Conservation (phyloP, 1,140 invertebrate genomes). For the Bombus ignitus region DNA sequence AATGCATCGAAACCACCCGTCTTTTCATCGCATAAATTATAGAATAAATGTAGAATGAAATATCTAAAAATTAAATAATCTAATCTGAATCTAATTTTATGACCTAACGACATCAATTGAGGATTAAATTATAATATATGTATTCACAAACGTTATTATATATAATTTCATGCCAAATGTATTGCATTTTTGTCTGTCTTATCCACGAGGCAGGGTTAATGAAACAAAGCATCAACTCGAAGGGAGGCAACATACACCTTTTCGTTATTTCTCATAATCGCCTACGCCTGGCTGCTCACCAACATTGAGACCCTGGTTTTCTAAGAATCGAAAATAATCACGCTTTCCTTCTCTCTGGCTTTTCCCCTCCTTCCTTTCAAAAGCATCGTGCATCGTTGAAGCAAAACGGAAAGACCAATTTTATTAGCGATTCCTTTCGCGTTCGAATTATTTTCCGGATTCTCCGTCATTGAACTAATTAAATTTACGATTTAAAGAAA, state of each 20-base stretch:
- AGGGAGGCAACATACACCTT: conserved; percentile 48
- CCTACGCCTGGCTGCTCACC: conserved; percentile 60
- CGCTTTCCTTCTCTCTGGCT: conserved; percentile 8
- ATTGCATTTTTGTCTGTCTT: neutral
- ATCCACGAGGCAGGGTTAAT: conserved; percentile 25
- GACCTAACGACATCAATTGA: too few relatives aligned
- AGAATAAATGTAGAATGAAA: too few relatives aligned
- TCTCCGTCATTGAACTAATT: neutral
- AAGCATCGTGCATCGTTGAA: conserved; percentile 10
- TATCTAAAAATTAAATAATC: too few relatives aligned
- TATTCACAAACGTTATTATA: too few relatives aligned
- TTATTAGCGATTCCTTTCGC: conserved; percentile 23
- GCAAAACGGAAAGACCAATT: conserved; percentile 21
- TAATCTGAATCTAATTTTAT: too few relatives aligned
- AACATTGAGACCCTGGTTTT: conserved; percentile 35
- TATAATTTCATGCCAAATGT: too few relatives aligned
- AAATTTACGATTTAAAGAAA: neutral
- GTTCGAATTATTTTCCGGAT: neutral
- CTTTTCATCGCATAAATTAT: too few relatives aligned
- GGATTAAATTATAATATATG: too few relatives aligned
- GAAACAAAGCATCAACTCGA: conserved; percentile 52
- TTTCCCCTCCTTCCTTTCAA: neutral
- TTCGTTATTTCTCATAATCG: conserved; percentile 64
- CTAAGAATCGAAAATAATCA: conserved; percentile 71
- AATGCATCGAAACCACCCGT: too few relatives aligned